Evolutionary conservation across 2,888 invertebrate genomes (phyloP), one percentile per base, ranked within the genome.

Genomic region (Diplolepis rosae): DNA sequence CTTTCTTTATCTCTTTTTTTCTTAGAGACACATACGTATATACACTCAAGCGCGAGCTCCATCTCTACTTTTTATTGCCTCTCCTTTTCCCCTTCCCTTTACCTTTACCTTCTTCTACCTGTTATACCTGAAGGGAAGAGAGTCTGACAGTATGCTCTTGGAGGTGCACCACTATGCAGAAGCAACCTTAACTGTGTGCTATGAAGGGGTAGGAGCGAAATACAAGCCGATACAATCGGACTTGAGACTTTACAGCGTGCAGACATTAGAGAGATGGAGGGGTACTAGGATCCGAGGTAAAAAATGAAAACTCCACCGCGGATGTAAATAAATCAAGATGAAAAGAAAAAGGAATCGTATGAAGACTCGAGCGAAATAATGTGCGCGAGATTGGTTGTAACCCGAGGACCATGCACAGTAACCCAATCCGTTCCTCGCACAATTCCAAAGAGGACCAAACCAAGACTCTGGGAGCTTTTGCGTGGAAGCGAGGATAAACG

Each of bases 221-320:
- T 67, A 76, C 77, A 76, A 81, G 71, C 80, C 85, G 80, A 79
- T 82, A 78, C 85, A 80, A 75, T 91, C 91, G 71, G 90, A 89
- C 71, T 90, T 89, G 71, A 86, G 89, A 56, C 85, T 88, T 77
- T 87, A 87, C 80, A 87, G 93, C 88, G 79, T 78, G 79, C 75
- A 76, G 79, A 78, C 80, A 77, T 75, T 74, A 67, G 77, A 71
- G 71, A 73, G 70, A 77, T 74, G 74, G 75, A 61, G 70, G 72
- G 89, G 70, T 61, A 70, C 72, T 45, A 75, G 77, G 78, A 74
- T 72, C 70, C 30, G 70, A 71, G 45, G 89, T 90, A 78, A 89
- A 89, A 78, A 90, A 90, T 80, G 78, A 82, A 82, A 80, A 80
- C 77, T 78, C 77, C 73, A 77, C 77, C 70, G 73, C 73, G 78